phyloP scores from a whole-genome alignment of 2,888 invertebrate species.

The Tenthredo mesomela region DNA sequence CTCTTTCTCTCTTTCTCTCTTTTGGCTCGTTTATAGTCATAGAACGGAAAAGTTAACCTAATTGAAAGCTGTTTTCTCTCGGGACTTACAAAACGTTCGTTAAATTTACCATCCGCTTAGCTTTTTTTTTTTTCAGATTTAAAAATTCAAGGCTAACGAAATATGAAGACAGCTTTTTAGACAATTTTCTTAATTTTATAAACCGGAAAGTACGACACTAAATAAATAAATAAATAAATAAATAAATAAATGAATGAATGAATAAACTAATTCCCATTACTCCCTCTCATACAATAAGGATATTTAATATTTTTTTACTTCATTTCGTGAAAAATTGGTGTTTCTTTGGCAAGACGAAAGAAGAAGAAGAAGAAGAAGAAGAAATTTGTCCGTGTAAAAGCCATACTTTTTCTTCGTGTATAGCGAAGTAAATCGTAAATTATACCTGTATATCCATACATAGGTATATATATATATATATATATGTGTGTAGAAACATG shows the following conservation, averaged over 20 bases:
- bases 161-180: background rate
- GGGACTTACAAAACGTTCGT: background rate
- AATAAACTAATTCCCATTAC: no score
- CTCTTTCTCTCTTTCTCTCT: background rate
- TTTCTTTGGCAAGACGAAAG: background rate
- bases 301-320: background rate
- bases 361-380: background rate
- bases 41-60: conserved; percentile 10
- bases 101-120: conserved; percentile 12
- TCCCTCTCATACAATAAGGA: no score
- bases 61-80: conserved; percentile 18
- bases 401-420: background rate
- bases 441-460: background rate
- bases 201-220: no score
- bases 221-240: no score
- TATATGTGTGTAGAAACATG: background rate
- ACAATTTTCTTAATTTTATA: background rate
- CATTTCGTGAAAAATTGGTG: background rate
- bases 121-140: background rate
- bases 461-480: background rate
- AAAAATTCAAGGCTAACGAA: background rate
- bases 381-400: conserved; percentile 3
- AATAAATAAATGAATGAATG: no score
- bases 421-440: conserved; percentile 9
- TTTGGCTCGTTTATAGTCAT: conserved; percentile 21